A percentile compares a stretch with the other conserved stretches of the same genome.
Evolutionary conservation across 1,140 invertebrate genomes (phyloP).

Genomic region (Ceratosolen solmsi): DNA sequence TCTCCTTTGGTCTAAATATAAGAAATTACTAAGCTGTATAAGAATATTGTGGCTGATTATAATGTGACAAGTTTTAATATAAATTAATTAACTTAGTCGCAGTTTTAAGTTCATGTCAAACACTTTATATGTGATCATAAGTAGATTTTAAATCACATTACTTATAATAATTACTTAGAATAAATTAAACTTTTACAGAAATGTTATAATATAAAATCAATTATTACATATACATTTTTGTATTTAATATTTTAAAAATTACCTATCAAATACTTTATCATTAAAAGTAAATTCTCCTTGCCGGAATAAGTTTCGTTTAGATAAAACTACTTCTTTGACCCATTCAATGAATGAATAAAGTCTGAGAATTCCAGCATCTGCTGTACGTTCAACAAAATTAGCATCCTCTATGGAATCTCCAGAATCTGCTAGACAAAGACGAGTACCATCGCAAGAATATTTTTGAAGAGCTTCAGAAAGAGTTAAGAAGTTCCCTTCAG

Average conservation of each 20-base stretch:
- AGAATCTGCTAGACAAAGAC: slow-evolving; percentile 94
- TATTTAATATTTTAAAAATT: slow-evolving; percentile 39
- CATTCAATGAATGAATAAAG: slow-evolving; percentile 96
- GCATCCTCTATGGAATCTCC: slow-evolving; percentile 99
- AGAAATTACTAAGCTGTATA: no score
- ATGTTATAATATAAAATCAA: slow-evolving; percentile 38
- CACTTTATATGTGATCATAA: no score
- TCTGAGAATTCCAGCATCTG: slow-evolving; percentile 95
- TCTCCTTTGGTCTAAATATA: no score
- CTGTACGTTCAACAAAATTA: slow-evolving; percentile 96
- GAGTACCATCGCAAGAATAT: slow-evolving; percentile 97
- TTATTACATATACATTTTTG: no score
- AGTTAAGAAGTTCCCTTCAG: slow-evolving; percentile 98
- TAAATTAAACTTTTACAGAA: neutral
- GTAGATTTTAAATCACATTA: no score
- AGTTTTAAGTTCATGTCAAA: no score
- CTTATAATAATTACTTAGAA: no score
- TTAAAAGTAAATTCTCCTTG: slow-evolving; percentile 81
- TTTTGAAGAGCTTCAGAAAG: slow-evolving; percentile 91
- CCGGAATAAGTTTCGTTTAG: slow-evolving; percentile 78
- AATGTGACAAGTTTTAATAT: no score
- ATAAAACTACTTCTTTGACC: slow-evolving; percentile 90
- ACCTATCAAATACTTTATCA: slow-evolving; percentile 91
- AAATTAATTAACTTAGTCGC: no score
- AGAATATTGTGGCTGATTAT: no score